These are phyloP conservation scores for Corythornis vintsioides DNA, from an alignment of 2,113 vertebrate genomes.

Conservation along the genomic window DNA sequence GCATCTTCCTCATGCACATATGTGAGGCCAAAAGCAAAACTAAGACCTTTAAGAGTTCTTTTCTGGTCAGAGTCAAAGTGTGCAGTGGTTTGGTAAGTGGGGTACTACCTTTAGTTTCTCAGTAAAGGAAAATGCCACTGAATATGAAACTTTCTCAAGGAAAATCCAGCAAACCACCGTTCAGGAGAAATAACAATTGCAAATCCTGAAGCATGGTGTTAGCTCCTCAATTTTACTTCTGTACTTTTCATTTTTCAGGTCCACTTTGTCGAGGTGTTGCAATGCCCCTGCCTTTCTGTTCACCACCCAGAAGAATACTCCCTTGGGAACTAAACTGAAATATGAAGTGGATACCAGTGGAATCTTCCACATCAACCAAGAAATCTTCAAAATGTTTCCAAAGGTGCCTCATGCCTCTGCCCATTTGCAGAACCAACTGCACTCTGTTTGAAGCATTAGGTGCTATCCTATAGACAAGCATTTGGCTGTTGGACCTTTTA, in stretches of 20 bases:
- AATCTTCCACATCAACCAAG: constrained; percentile 89
- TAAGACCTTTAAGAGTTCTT: neutral
- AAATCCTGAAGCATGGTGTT: neutral
- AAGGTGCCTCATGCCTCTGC: constrained; percentile 77
- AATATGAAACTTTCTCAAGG: neutral
- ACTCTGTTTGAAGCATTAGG: neutral
- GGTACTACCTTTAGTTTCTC: neutral
- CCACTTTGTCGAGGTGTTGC: constrained; percentile 91
- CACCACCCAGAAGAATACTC: constrained; percentile 96
- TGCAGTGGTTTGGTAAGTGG: neutral
- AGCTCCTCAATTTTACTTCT: neutral
- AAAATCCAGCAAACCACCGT: neutral
- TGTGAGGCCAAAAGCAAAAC: neutral
- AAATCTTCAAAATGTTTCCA: constrained; percentile 96
- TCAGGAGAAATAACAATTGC: neutral
- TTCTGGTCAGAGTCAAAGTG: neutral
- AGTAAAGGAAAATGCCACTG: neutral
- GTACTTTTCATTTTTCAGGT: constrained; percentile 73
- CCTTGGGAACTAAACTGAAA: constrained; percentile 90
- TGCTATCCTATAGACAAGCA: neutral
- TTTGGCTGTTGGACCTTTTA: neutral
- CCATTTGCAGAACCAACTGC: neutral
- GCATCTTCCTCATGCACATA: neutral
- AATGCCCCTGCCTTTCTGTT: constrained; percentile 95
- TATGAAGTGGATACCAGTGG: constrained; percentile 96